Evolutionary conservation across 37 sponge, comb jelly and placozoan genomes (phyloP).

Genomic region (Halichondria panicea): DNA sequence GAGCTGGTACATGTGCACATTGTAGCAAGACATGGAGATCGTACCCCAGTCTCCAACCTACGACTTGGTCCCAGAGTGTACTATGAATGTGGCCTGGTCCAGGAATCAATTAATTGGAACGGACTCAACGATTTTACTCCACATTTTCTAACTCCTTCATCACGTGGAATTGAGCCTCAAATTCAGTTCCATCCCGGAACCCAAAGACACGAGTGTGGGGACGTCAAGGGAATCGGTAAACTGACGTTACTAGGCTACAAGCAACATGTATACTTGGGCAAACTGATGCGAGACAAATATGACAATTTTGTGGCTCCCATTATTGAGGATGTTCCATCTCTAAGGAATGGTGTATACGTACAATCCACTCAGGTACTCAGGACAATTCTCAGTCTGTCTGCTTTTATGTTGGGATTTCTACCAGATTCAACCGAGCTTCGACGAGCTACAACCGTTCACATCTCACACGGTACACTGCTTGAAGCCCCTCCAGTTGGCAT

Average conservation of each 20-base stretch:
- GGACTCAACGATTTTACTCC: constrained; percentile 33
- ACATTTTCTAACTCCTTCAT: background rate
- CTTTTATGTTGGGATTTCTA: constrained; percentile 57
- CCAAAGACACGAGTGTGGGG: constrained; percentile 11
- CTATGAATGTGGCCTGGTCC: constrained; percentile 44
- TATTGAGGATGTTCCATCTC: background rate
- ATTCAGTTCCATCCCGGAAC: constrained; percentile 17
- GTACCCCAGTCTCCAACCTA: constrained; percentile 17
- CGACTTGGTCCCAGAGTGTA: background rate
- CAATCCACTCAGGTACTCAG: constrained; percentile 53
- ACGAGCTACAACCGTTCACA: constrained; percentile 19
- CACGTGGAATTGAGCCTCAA: background rate
- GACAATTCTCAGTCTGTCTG: constrained; percentile 56
- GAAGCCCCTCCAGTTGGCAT: constrained; percentile 39
- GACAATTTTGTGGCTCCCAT: background rate
- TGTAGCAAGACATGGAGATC: constrained; percentile 62
- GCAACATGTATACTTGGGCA: constrained; percentile 36
- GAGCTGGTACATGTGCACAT: constrained; percentile 49
- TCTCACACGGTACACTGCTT: constrained; percentile 24
- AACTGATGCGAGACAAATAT: constrained; percentile 29
- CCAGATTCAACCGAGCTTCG: constrained; percentile 4
- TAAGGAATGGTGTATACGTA: constrained; percentile 10
- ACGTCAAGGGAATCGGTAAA: too few relatives aligned
- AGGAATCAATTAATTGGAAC: constrained; percentile 15
- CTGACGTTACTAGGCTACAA: constrained; percentile 39